These are phyloP conservation scores for Drosophila subobscura DNA, from an alignment of 1,140 invertebrate genomes.

Conservation along the genomic window DNA sequence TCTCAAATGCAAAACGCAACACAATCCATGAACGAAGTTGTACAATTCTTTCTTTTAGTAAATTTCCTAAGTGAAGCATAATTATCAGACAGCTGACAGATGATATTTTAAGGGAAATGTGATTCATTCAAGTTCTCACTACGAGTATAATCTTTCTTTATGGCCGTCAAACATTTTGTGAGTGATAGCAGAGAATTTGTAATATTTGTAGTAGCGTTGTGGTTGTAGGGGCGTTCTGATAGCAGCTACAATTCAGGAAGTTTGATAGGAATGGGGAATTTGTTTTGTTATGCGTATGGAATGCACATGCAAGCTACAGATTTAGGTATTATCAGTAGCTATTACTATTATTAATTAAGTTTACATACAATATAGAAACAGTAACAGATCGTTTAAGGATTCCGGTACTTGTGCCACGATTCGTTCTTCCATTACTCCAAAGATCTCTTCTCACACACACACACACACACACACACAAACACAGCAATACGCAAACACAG, in stretches of 20 bases:
- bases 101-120: neutral
- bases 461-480: constrained; percentile 23
- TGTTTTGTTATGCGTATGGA: constrained; percentile 1
- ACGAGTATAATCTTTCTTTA: constrained; percentile 6
- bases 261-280: neutral
- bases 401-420: too few relatives aligned
- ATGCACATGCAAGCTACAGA: constrained; percentile 1
- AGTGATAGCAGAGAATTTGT: neutral
- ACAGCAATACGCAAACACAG: constrained; percentile 12
- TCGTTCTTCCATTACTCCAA: too few relatives aligned
- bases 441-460: constrained; percentile 13
- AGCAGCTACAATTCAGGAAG: neutral
- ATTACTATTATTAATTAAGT: too few relatives aligned
- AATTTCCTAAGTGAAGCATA: too few relatives aligned
- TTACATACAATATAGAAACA: too few relatives aligned
- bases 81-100: too few relatives aligned
- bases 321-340: too few relatives aligned
- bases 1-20: too few relatives aligned
- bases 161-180: neutral
- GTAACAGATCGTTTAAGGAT: too few relatives aligned
- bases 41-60: too few relatives aligned
- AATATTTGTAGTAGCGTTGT: too few relatives aligned
- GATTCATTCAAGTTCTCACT: neutral
- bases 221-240: constrained; percentile 10
- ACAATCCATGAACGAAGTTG: too few relatives aligned